These are phyloP conservation scores for Hoplodrina blanda DNA, from an alignment of 2,888 invertebrate species.

Conservation along the genomic window DNA sequence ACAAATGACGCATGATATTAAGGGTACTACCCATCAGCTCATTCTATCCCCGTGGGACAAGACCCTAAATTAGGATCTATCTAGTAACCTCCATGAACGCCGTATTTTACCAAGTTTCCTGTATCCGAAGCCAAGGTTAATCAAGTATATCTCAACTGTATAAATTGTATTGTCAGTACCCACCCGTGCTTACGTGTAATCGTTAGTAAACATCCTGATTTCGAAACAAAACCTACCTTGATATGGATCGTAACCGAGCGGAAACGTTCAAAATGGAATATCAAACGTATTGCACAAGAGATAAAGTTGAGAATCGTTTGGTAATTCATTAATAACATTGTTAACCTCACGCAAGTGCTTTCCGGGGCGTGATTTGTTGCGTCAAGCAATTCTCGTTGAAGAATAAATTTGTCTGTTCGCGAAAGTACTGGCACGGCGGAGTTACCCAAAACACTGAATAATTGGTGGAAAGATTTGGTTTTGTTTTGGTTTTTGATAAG, in stretches of 20 bases:
- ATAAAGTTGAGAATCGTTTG: conserved; percentile 62
- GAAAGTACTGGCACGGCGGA: conserved; percentile 34
- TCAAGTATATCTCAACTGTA: conserved; percentile 52
- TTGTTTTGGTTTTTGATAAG: conserved; percentile 48
- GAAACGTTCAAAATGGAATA: conserved; percentile 36
- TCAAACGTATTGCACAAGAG: conserved; percentile 44
- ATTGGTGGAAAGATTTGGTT: conserved; percentile 43
- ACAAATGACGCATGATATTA: conserved; percentile 37
- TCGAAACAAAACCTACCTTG: conserved; percentile 69
- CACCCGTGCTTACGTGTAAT: conserved; percentile 68
- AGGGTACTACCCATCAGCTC: conserved; percentile 17
- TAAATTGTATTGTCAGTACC: conserved; percentile 68
- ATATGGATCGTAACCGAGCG: conserved; percentile 55
- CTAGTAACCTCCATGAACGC: conserved; percentile 22
- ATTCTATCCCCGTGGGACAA: conserved; percentile 10
- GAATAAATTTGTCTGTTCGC: conserved; percentile 64
- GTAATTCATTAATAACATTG: conserved; percentile 66
- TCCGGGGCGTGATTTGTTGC: conserved; percentile 78
- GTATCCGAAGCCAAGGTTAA: conserved; percentile 48
- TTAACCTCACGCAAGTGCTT: conserved; percentile 75
- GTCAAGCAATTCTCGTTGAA: conserved; percentile 64
- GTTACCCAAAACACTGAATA: conserved; percentile 62
- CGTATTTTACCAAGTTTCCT: conserved; percentile 50
- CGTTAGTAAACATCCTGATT: conserved; percentile 74
- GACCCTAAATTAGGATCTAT: conserved; percentile 34